Evolutionary conservation across 2,113 vertebrate species (phyloP).

Genomic region (Pachyramphus minor): DNA sequence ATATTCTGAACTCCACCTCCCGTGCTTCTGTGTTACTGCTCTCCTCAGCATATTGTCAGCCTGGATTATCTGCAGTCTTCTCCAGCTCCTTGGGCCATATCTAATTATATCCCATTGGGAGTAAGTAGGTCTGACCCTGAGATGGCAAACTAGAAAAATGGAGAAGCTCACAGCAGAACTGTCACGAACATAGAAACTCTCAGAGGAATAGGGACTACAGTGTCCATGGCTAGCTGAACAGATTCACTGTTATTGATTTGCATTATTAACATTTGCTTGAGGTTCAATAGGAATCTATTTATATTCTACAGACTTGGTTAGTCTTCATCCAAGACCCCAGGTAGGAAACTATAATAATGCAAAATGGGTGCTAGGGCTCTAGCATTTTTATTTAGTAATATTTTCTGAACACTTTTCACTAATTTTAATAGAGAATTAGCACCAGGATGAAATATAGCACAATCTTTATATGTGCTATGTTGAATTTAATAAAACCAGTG

Average conservation of each 20-base stretch:
- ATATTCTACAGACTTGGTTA: not conserved
- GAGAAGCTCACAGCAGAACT: not conserved
- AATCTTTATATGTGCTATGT: slow-evolving; percentile 4
- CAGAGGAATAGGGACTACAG: not conserved
- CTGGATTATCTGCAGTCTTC: slow-evolving; percentile 38
- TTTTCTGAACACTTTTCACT: not conserved
- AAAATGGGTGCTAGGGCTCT: not conserved
- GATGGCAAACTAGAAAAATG: not conserved
- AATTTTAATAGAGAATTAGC: not conserved
- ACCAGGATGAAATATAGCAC: not conserved
- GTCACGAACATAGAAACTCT: not conserved
- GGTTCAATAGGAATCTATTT: slow-evolving; percentile 17
- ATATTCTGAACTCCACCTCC: slow-evolving; percentile 37
- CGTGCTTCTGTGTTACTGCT: not conserved
- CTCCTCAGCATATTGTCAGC: slow-evolving; percentile 53
- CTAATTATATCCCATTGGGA: slow-evolving; percentile 38
- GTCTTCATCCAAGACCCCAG: not conserved
- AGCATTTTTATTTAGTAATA: not conserved
- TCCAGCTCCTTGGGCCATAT: slow-evolving; percentile 43
- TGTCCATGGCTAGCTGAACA: not conserved
- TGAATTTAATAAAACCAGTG: slow-evolving; percentile 17
- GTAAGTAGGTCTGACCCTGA: not conserved
- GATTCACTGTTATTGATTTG: not conserved
- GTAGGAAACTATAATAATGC: not conserved
- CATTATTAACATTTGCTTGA: slow-evolving; percentile 10